phyloP scores from a whole-genome alignment of 2,797 vertebrate species.

The Pteropus rufus region DNA sequence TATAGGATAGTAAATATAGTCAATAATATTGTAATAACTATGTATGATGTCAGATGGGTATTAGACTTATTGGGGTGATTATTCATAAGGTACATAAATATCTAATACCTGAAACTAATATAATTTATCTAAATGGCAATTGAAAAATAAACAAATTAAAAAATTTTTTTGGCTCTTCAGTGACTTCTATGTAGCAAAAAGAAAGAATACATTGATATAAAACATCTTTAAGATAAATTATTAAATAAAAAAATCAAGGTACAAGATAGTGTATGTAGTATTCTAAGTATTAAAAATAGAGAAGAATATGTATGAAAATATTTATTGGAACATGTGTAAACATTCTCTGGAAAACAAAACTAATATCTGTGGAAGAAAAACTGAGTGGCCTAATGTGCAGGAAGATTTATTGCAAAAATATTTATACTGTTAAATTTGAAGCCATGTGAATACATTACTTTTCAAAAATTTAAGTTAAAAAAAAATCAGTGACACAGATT shows the following conservation, averaged over 20 bases:
- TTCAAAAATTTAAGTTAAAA: conserved; percentile 17
- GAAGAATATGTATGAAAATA: neutral
- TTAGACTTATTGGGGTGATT: too few species aligned
- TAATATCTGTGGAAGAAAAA: neutral
- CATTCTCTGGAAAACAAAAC: neutral
- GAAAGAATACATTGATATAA: neutral
- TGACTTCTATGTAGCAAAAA: neutral
- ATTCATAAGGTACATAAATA: too few species aligned
- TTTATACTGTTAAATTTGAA: neutral
- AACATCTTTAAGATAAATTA: neutral
- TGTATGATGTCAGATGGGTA: too few species aligned
- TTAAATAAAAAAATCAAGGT: conserved; percentile 22
- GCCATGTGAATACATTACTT: neutral
- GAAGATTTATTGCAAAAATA: neutral
- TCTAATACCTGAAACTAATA: too few species aligned
- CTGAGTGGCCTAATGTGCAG: neutral
- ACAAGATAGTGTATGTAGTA: neutral
- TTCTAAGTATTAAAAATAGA: neutral
- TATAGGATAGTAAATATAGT: too few species aligned
- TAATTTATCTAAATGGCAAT: too few species aligned
- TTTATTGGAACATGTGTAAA: neutral
- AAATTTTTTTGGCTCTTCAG: neutral
- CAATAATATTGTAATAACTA: too few species aligned
- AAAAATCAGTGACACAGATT: neutral
- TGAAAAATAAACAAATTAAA: too few species aligned